Evolutionary conservation across 2,113 vertebrate species (phyloP).

Genomic region (Todiramphus chloris): DNA sequence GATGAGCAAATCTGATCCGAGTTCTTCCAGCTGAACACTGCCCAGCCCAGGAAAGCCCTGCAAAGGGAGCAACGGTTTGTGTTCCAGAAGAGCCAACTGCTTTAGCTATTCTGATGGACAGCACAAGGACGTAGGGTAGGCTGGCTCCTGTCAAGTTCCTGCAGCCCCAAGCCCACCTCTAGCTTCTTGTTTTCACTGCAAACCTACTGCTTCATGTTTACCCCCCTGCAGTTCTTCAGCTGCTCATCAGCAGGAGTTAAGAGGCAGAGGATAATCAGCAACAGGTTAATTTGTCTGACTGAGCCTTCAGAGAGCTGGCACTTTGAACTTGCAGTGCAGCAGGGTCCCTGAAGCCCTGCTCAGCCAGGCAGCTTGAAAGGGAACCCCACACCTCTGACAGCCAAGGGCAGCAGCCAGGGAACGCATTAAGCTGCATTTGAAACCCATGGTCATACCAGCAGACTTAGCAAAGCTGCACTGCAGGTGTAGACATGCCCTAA

Average conservation of each 20-base stretch:
- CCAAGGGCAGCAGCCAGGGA: not conserved
- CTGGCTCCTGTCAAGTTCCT: not conserved
- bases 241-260: not conserved
- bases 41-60: not conserved
- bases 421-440: not conserved
- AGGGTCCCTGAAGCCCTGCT: not conserved
- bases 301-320: not conserved
- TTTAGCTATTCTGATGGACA: accelerated
- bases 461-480: not conserved
- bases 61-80: not conserved
- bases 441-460: not conserved
- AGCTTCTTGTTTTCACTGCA: accelerated
- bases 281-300: not conserved
- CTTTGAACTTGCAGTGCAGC: accelerated
- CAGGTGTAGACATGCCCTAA: not conserved
- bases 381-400: not conserved
- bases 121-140: accelerated
- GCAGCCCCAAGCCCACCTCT: not conserved
- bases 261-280: not conserved
- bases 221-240: not conserved
- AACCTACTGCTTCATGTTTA: not conserved
- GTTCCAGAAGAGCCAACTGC: accelerated
- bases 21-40: not conserved
- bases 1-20: accelerated
- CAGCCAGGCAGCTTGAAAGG: not conserved